Conservation (phyloP, 1,140 invertebrate species). For the Bombus difficillimus region DNA sequence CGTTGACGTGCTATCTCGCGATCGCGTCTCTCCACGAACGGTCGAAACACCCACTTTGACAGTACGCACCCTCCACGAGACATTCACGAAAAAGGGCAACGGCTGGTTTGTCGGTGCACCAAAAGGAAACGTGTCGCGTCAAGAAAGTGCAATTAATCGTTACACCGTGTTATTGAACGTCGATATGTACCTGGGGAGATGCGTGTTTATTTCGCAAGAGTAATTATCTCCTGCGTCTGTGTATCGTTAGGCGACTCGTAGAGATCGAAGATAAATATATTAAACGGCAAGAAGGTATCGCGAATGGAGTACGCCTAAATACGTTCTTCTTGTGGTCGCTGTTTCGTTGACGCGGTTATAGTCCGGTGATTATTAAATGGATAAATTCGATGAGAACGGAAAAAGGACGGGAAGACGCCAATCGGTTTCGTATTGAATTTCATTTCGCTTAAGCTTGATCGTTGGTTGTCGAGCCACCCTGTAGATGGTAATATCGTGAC, state of each 20-base stretch:
- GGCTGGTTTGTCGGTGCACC: slow-evolving; percentile 18
- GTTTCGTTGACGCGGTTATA: not conserved
- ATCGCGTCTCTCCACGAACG: too few species aligned
- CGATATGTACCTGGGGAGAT: not conserved
- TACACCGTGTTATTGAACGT: slow-evolving; percentile 30
- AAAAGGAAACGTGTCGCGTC: slow-evolving; percentile 44
- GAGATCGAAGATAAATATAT: slow-evolving; percentile 70
- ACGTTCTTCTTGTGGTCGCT: not conserved
- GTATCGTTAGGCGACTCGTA: slow-evolving; percentile 63
- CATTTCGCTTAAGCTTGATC: slow-evolving; percentile 39
- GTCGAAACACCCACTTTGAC: too few species aligned
- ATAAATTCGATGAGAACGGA: slow-evolving; percentile 54
- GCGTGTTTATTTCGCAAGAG: slow-evolving; percentile 59
- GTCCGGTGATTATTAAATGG: slow-evolving; percentile 58
- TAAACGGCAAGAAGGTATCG: slow-evolving; percentile 62
- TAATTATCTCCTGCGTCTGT: slow-evolving; percentile 57
- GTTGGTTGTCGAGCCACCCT: slow-evolving; percentile 33
- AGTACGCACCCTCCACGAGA: not conserved
- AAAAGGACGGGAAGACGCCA: not conserved
- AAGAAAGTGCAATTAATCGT: slow-evolving; percentile 60
- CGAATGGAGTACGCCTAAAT: slow-evolving; percentile 5
- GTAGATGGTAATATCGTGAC: slow-evolving; percentile 52
- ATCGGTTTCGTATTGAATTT: slow-evolving; percentile 55
- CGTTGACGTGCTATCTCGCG: too few species aligned
- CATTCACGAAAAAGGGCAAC: slow-evolving; percentile 13